Base-by-base conservation (phyloP, 2,888 invertebrate genomes). In the Leucoma salicis region DNA sequence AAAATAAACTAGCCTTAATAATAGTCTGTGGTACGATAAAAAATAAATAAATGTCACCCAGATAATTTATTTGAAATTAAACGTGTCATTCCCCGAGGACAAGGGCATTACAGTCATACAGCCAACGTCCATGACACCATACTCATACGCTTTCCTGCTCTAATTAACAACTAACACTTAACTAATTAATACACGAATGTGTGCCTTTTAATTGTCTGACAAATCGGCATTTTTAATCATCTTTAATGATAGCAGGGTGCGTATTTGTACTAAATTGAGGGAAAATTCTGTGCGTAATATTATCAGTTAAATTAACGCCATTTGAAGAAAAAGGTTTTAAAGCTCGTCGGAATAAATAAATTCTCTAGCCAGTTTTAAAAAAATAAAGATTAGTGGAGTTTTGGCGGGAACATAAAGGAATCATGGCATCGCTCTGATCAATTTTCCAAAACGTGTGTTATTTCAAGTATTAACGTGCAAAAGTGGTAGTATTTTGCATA, bases 201-300 rank as follows among this genome's bases (percentile, higher is more conserved):
- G 35, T 11, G 32, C 16, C 45, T 31, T 47, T 54, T 59, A 55
- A 60, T 63, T 60, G 63, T 18, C 46, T 63, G 60, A 59, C 56
- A 60, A 60, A 60, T 60, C 63, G 63, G 33, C 58, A 33, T 13
- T 49, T 46, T 49, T 55, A 45, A 51, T 57, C 40, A 32, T 27
- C 27, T 29, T 29, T 29, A 29, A 34, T 15, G 35, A 57, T 53
- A 53, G 35, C 41, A 49, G 49, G 39, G 53, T 44, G 33, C 21
- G 44, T 54, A 53, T 16, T 18, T 2, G 29, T 33, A 18, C 7
- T 6, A 21, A 21, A 21, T 21, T 3, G 6, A 4, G 21, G 2
- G 2, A 21, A 21, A 21, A 8, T 21, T 21, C 2, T 21, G 6
- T 21, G 3, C 8, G 6, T 21, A 21, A 21, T 3, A 21, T 8